A percentile compares a stretch with the other conserved stretches of the same genome.
Conservation (phyloP, 1,140 invertebrate genomes). For the Leptoteleia sp. region DNA sequence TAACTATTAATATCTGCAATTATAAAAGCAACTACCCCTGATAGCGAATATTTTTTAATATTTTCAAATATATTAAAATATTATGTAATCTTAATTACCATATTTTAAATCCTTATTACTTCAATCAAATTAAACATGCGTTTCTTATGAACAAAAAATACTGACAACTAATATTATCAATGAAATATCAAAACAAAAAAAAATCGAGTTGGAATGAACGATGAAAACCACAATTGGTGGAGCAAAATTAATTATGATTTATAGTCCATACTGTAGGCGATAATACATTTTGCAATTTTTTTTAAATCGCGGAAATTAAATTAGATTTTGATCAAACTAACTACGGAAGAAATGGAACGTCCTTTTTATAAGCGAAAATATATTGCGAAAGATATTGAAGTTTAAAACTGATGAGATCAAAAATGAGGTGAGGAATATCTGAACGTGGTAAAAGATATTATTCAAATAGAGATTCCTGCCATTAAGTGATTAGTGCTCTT, state of each 20-base stretch:
- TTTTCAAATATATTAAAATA: too few species aligned
- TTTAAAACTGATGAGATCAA: too few species aligned
- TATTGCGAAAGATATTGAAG: neutral
- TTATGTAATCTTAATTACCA: too few species aligned
- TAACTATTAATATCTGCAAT: too few species aligned
- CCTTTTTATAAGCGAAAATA: too few species aligned
- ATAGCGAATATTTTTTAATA: too few species aligned
- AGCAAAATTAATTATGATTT: neutral
- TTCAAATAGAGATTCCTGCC: too few species aligned
- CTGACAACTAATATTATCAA: conserved; percentile 4
- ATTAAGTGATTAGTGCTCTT: too few species aligned
- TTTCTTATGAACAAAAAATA: neutral
- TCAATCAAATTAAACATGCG: neutral
- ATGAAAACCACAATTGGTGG: neutral
- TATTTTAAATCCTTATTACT: conserved; percentile 1
- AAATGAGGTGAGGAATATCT: too few species aligned
- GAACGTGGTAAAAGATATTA: too few species aligned
- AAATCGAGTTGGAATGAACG: neutral
- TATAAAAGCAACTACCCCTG: too few species aligned
- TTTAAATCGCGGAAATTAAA: neutral
- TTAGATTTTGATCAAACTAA: neutral
- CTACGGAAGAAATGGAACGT: too few species aligned
- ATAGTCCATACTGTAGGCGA: neutral
- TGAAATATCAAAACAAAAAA: neutral
- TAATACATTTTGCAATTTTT: neutral